Base-by-base conservation (phyloP, 1,140 invertebrate species). In the Orius insidiosus region DNA sequence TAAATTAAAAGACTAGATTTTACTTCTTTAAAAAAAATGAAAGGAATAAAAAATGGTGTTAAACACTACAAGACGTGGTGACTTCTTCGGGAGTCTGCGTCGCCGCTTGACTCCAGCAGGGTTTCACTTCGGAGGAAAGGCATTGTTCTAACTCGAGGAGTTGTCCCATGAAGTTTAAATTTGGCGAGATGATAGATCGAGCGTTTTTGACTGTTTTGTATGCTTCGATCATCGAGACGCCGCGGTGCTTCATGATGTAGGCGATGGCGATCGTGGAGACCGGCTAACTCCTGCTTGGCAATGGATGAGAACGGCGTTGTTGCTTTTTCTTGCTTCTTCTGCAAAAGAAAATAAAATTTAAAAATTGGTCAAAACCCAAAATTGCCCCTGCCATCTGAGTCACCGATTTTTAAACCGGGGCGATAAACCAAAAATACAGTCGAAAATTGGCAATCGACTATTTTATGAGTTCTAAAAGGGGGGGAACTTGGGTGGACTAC, bases 121-220 rank as follows among this genome's bases (percentile, higher is more conserved):
- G 19, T 43, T 43, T 43, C 48, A 18, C 3, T 18, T 56, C 18
- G 55, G 54, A 52, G 31, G 46, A 65, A 48, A 83, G 60, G 45
- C 66, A 71, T 55, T 85, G 75, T 59, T 93, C 87, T 55, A 88
- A 74, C 57, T 95, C 86, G 32, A 87, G 65, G 53, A 98, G 68
- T 63, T 96, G 92, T 7, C 82, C 87, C 78, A 98, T 90, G 65
- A 98, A 98, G 60, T 96, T 96, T 38, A 97, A 74, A 65, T 98
- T 94, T 1, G 90, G 90, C 39, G 88, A 92, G 54, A 97, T 94
- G 60, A 95, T 94, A 19, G 78, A 75, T 40, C 92, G 70, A 38
- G 78, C 77, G 38, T 72, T 71, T 59, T 93, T 89, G 32, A 96
- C 89, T 56, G 80, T 73, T 54, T 81, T 77, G 66, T 88, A 94